Evolutionary conservation across 2,888 invertebrate species (phyloP), one percentile per base, ranked within the genome.

Genomic region (Seira musarum): DNA sequence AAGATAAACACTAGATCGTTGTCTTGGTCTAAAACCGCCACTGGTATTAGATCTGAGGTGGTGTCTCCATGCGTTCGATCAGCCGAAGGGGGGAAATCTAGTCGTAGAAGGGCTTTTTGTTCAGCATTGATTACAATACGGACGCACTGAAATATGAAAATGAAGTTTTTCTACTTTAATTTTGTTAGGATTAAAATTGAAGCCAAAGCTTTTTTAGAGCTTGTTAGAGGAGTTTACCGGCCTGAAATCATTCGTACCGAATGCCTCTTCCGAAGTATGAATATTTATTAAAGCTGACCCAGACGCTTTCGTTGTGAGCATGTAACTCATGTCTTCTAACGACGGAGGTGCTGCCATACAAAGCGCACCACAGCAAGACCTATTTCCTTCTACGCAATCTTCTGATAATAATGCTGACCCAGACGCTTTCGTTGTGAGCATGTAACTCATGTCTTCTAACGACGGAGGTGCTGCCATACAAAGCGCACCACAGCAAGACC

Each of bases 1-100:
- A 79, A 79, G 17, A 79, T 79, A 57, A 79, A 79, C 0, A n/a
- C 57, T 1, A 79, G 57, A 5, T 73, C 15, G 8, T 22, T 67
- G 22, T 79, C 64, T 6, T 53, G 17, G 13, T 49, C 73, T 0
- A 67, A 35, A 0, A 79, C 73, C 5, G 68, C 72, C 10, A 73
- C 57, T 2, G 79, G 79, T 30, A 73, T 60, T 67, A 79, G 35
- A 15, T 73, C 68, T 15, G 24, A 5, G 13, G 15, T 8, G 19
- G n/a, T 2, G 19, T 79, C 65, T 17, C 63, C 73, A n/a, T 68
- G 68, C 19, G 22, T 68, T 10, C 73, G 72, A 24, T 68, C 68
- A 1, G 22, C n/a, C 1, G 46, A 15, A 5, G 78, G 78, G 2
- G 78, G 78, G 65, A 24, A 67, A 30, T 78, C 78, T 15, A 78